A percentile compares a stretch with the other conserved stretches of the same genome.
These are phyloP conservation scores for Hyles vespertilio DNA, from an alignment of 1,140 invertebrate genomes.

Conservation along the genomic window DNA sequence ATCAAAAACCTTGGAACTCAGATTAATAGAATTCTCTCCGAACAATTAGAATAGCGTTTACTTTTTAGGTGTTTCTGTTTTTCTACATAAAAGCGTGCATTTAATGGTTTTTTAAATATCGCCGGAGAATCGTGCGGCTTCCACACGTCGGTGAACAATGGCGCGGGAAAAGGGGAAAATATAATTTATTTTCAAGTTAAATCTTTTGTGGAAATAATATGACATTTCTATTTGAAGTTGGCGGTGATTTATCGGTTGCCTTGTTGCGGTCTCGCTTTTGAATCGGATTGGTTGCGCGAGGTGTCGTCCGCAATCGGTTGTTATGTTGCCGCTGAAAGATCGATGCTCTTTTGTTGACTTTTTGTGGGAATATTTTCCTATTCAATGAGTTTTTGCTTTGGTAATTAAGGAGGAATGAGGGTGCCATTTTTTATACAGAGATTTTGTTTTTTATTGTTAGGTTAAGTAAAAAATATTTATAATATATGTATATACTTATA, in stretches of 20 bases:
- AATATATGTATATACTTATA: no score
- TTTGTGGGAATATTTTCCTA: conserved; percentile 3
- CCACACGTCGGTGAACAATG: conserved; percentile 71
- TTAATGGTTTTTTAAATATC: conserved; percentile 76
- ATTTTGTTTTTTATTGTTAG: no score
- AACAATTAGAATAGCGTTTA: no score
- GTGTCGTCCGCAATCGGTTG: conserved; percentile 36
- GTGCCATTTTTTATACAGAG: no score
- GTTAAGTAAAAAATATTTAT: no score
- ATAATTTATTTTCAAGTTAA: conserved; percentile 76
- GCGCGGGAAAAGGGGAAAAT: conserved; percentile 62
- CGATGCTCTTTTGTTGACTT: conserved; percentile 16
- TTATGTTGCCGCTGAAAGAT: conserved; percentile 24
- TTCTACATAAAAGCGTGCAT: conserved; percentile 67
- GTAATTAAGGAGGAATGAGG: not conserved
- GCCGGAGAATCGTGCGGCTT: conserved; percentile 56
- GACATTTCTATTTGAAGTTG: conserved; percentile 75
- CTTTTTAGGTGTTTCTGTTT: conserved; percentile 13
- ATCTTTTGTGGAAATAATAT: conserved; percentile 76
- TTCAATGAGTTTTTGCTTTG: not conserved
- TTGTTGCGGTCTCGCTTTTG: conserved; percentile 48
- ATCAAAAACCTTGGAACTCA: no score
- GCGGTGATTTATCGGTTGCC: conserved; percentile 68
- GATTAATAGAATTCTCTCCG: no score
- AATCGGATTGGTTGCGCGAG: conserved; percentile 39